Evolutionary conservation across 2,888 invertebrate species (phyloP), one percentile per base, ranked within the genome.

Genomic region (Mystacides longicornis): DNA sequence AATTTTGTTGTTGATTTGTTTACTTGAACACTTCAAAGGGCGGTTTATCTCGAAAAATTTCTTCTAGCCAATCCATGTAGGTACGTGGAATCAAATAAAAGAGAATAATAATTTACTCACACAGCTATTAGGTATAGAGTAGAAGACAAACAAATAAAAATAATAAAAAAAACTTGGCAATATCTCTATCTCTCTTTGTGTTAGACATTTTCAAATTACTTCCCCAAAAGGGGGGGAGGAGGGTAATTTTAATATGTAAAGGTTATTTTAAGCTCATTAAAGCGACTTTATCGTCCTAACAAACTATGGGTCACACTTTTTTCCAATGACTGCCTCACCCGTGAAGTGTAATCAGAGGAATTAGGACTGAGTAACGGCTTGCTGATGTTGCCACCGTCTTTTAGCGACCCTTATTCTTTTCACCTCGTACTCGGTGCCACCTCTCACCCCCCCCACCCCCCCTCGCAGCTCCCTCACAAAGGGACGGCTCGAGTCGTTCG

Each of bases 341-440:
- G 52, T 56, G 56, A 56, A 56, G 52, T 50, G 58, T 58, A 60
- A 60, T 58, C 58, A 60, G 60, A 56, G 56, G 60, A 60, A 60
- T 60, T 60, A 60, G 60, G 56, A 56, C 60, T 60, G 60, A 60
- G 56, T 60, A 60, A 60, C 58, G 60, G 56, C 51, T 52, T 58
- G 58, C 60, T 60, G 60, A 60, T 55, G 57, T 55, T 54, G 60
- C 58, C 49, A 45, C 54, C 43, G 22, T 14, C 49, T 43, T 23
- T 33, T 22, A 4, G 14, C 23, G 4, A 4, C 23, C 33, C 33
- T 43, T 47, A 19, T 52, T 45, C 51, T 51, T 42, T 42, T 21
- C 21, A 20, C 21, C 46, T 37, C 37, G 16, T 37, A 20, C 43
- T n/a, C 9, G 11, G 9, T 52, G 11, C 27, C 21, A 23, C 21